These are phyloP conservation scores for Tetranychus truncatus DNA, from an alignment of 2,888 invertebrate genomes.

Conservation along the genomic window DNA sequence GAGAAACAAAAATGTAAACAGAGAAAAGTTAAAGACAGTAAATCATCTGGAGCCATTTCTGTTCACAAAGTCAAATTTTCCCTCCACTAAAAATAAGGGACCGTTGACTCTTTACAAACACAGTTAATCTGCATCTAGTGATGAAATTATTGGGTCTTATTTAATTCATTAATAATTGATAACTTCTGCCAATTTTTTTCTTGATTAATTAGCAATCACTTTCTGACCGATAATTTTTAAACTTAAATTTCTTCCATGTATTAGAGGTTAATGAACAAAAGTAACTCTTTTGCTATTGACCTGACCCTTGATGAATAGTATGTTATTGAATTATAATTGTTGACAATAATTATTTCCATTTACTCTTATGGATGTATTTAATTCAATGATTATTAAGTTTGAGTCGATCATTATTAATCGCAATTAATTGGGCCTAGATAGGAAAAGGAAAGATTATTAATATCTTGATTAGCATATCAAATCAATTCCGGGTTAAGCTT, in stretches of 20 bases:
- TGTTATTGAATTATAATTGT: no score
- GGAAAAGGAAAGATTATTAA: background rate
- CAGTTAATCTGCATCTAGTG: background rate
- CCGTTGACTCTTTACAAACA: background rate
- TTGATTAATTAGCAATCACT: no score
- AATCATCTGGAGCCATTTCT: background rate
- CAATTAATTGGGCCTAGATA: background rate
- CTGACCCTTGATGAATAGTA: no score
- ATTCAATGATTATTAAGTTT: background rate
- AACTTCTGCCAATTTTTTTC: background rate
- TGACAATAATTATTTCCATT: no score
- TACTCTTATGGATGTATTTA: no score
- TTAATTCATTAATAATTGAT: background rate
- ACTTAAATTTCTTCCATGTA: no score
- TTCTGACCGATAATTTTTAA: no score
- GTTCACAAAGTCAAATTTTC: background rate
- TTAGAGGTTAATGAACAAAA: no score
- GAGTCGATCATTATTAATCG: background rate
- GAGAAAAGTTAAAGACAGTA: background rate
- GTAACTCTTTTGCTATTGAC: no score
- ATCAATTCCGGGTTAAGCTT: background rate
- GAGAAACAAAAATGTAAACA: background rate
- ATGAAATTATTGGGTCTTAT: background rate
- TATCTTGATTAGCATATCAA: background rate
- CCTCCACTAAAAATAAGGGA: background rate